Base-by-base conservation (phyloP, 2,888 invertebrate genomes). In the Phortica magna region DNA sequence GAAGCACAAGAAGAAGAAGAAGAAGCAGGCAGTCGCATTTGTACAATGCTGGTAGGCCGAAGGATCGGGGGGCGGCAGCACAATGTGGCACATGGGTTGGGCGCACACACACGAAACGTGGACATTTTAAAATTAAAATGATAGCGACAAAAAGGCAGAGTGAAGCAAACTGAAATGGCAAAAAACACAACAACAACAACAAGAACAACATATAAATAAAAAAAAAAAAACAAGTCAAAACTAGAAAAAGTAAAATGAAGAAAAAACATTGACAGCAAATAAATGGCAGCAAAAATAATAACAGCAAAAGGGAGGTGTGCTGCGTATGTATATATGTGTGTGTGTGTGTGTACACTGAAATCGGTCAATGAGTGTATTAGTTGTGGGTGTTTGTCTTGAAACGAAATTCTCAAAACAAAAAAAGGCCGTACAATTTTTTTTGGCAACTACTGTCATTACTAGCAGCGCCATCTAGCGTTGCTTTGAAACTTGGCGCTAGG, bases 41-140 rank as follows among this genome's bases (percentile, higher is more conserved):
- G 53, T 31, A 31, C 31, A 31, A 41, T 41, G 6, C 5, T 42
- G 9, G 17, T 61, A 19, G 61, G 61, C 31, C 61, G 12, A 61
- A 61, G 61, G 31, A 61, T 12, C 61, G 61, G 31, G 19, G 31
- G 31, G 31, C 5, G 31, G 31, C 31, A 1, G 31, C 2, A 31
- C 31, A 31, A 31, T 31, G 55, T n/a, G 55, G 55, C 6, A n/a
- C 14, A n/a, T 17, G 61, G 22, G 61, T 7, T 61, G 61, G 61
- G n/a, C 22, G 19, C 22, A 31, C 31, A 31, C 31, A 75, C 79
- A 67, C 39, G 73, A 57, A 43, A 61, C 73, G 61, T 75, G 77
- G 84, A 87, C 88, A 86, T 89, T 88, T 88, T 88, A 88, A 89
- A 88, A 88, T 88, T 88, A 89, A 88, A 88, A 85, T 85, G 82